Evolutionary conservation across 2,113 vertebrate species (phyloP).

Genomic region (Bucco capensis): DNA sequence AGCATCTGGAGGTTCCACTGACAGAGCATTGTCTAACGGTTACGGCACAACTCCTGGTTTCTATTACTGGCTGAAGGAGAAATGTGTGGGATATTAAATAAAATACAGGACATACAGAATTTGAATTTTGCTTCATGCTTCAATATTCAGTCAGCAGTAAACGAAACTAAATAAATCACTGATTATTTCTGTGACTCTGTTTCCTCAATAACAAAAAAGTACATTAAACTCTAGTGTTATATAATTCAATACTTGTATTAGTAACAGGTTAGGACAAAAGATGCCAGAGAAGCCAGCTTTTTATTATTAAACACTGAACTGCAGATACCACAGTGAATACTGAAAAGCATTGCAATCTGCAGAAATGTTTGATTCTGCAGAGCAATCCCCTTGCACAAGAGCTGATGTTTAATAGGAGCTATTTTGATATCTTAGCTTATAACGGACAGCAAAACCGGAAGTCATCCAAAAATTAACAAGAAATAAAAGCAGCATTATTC

Average conservation of each 20-base stretch:
- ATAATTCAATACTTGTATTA: background rate
- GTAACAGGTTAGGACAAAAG: background rate
- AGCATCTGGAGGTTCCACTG: conserved; percentile 34
- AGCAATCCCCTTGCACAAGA: background rate
- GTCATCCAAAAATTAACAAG: background rate
- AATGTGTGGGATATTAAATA: conserved; percentile 12
- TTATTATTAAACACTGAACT: background rate
- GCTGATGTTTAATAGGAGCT: background rate
- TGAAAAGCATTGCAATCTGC: background rate
- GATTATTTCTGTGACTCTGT: background rate
- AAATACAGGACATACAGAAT: background rate
- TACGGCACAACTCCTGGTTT: conserved; percentile 30
- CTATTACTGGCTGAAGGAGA: conserved; percentile 12
- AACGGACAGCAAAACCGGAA: background rate
- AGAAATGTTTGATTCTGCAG: background rate
- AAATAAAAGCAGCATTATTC: background rate
- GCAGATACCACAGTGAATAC: background rate
- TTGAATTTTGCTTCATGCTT: background rate
- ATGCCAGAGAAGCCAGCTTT: background rate
- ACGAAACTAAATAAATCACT: background rate
- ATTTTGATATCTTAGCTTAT: background rate
- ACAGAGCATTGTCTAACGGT: conserved; percentile 12
- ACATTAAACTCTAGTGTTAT: background rate
- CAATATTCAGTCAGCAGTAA: background rate
- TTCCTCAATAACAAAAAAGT: background rate